A percentile compares a stretch with the other conserved stretches of the same genome.
Evolutionary conservation across 1,140 invertebrate species (phyloP).

Genomic region (Nephila pilipes): DNA sequence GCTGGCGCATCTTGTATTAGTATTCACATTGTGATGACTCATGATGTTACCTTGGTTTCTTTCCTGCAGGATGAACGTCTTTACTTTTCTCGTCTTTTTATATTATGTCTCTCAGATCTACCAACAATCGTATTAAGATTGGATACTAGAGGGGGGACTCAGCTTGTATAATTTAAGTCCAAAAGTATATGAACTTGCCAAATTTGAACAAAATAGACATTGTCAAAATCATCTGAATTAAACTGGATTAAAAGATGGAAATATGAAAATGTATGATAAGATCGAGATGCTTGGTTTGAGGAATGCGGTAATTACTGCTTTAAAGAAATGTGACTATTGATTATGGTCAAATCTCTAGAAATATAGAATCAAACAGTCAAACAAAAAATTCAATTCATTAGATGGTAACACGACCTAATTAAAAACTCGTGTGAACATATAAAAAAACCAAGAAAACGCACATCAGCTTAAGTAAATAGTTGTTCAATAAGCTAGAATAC

Average conservation of each 20-base stretch:
- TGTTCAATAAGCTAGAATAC: not conserved
- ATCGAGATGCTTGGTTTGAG: not conserved
- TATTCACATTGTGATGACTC: not conserved
- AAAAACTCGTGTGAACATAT: not conserved
- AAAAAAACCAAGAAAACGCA: too few relatives aligned
- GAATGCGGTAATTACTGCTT: not conserved
- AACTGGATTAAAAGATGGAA: not conserved
- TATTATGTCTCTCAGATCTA: not conserved
- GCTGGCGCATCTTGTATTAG: slow-evolving; percentile 3
- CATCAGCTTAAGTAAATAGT: not conserved
- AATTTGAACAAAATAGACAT: slow-evolving; percentile 6
- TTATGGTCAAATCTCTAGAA: not conserved
- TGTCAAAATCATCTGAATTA: not conserved
- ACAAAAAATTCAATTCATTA: not conserved
- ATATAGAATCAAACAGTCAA: not conserved
- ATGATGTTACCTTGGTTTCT: slow-evolving; percentile 34
- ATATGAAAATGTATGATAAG: not conserved
- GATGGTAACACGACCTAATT: not conserved
- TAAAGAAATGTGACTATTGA: not conserved
- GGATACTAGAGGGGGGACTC: not conserved
- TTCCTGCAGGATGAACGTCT: slow-evolving; percentile 42
- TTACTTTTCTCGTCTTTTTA: slow-evolving; percentile 63
- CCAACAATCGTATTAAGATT: not conserved
- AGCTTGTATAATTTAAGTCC: not conserved
- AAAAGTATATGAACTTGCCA: not conserved